Conservation (phyloP, 2,888 invertebrate species). For the Mantis religiosa region DNA sequence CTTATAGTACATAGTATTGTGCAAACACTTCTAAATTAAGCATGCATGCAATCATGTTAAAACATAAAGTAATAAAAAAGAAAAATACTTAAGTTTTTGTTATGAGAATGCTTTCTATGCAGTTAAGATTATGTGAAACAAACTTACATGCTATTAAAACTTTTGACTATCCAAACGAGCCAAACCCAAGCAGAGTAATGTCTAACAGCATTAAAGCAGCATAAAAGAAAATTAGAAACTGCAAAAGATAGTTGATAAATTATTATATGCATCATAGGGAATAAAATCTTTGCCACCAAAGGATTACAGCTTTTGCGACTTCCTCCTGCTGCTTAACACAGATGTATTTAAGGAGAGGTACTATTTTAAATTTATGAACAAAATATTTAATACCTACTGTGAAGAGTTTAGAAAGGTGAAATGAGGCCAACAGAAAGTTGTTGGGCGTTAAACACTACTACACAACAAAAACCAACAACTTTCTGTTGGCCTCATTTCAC, state of each 20-base stretch:
- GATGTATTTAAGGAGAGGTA: no score
- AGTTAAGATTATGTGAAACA: not conserved
- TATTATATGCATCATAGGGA: not conserved
- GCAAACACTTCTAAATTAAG: not conserved
- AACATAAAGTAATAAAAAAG: not conserved
- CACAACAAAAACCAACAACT: no score
- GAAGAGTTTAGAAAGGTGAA: no score
- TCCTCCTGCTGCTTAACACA: no score
- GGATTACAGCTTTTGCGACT: no score
- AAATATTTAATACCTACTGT: no score
- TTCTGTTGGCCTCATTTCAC: no score
- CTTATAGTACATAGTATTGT: not conserved
- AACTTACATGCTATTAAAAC: not conserved
- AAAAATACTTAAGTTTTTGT: not conserved
- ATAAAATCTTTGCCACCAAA: not conserved
- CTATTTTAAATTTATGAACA: no score
- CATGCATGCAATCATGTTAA: not conserved
- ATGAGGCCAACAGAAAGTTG: no score
- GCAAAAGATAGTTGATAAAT: not conserved
- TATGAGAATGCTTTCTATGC: not conserved
- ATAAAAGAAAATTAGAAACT: not conserved
- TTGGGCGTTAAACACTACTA: no score
- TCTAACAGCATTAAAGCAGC: not conserved
- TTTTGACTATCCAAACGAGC: not conserved
- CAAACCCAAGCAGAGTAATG: not conserved